Base-by-base conservation (phyloP, 2,888 invertebrate genomes). In the Onthophagus sagittarius region DNA sequence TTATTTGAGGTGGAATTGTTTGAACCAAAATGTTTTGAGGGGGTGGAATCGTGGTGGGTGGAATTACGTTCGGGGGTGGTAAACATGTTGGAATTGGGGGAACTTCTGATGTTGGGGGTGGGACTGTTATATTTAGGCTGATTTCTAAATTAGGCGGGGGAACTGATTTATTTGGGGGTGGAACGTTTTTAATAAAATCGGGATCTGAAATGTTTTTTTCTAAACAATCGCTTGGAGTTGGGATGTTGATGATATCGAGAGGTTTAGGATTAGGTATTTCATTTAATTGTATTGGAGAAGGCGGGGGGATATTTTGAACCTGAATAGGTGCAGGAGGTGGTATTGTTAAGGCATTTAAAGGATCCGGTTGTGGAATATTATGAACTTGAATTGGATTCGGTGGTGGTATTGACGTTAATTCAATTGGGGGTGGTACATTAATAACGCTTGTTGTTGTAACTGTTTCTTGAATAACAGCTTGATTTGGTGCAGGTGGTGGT, bases 181-280 rank as follows among this genome's bases (percentile, higher is more conserved):
- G 85, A n/a, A 85, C 81, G 77, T 83, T 85, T 77, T 85, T 85
- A 33, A 86, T 81, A 77, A 85, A 85, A 74, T 84, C 83, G 0
- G 83, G 79, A 77, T 84, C 82, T 2, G 83, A 80, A 67, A 83
- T 81, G 53, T 76, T 77, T 33, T 83, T 81, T 71, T 80, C 80
- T 14, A 78, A 70, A 67, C 76, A 80, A 62, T 85, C 84, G 63
- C 77, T 83, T 0, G 87, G 87, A 15, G 87, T 85, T 1, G 90
- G 89, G 76, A 89, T 88, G 77, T 88, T 88, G 77, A 88, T 85
- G 70, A 88, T 85, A 79, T 91, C 90, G 79, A 90, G 82, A 69
- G 90, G 90, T 77, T 90, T 88, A 0, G 89, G 89, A 77, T 89
- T 89, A 5, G 89, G 89, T 75, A 90, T 90, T 77, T 89, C 89